Base-by-base conservation (phyloP, 2,113 vertebrate genomes). In the Misgurnus anguillicaudatus region DNA sequence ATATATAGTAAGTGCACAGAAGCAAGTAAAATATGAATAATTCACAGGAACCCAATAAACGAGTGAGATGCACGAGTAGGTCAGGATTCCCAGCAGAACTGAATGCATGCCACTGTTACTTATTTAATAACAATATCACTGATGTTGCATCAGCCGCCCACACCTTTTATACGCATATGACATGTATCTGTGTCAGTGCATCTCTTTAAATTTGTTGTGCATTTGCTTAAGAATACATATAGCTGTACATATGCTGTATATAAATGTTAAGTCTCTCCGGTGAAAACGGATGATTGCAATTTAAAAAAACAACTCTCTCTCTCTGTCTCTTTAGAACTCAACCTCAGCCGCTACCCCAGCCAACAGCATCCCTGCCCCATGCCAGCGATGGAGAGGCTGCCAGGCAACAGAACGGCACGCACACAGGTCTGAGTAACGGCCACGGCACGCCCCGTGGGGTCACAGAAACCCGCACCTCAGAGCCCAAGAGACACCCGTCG, bases 51-150 rank as follows among this genome's bases (percentile, higher is more conserved):
- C 92, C 94, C 91, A 88, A 77, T 92, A 94, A 95, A 92, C 95
- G 93, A 92, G 93, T 89, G 90, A 87, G 84, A 90, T 92, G 92
- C 91, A 91, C 89, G 93, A 93, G 90, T 92, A 90, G 94, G 91
- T 92, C 88, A 90, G 91, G 87, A 88, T 90, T 99, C 95, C 95
- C 95, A 95, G 94, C 94, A 95, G 96, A 95, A 95, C 95, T 95
- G 95, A 97, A 97, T 95, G 94, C 95, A 95, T 94, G 94, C 95
- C 87, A 92, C 94, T 94, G 93, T 90, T 94, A 93, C 91, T 93
- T 90, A 39, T 67, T 91, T 14, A 51, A 51, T 51, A 51, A 51
- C 92, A 91, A 96, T 95, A 89, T 82, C 63, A 72, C 76, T 85
- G 86, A 39, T 60, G 84, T 87, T 88, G 87, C 87, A 90, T 92